Conservation (phyloP, 1,140 invertebrate genomes). For the Drosophila cardini region DNA sequence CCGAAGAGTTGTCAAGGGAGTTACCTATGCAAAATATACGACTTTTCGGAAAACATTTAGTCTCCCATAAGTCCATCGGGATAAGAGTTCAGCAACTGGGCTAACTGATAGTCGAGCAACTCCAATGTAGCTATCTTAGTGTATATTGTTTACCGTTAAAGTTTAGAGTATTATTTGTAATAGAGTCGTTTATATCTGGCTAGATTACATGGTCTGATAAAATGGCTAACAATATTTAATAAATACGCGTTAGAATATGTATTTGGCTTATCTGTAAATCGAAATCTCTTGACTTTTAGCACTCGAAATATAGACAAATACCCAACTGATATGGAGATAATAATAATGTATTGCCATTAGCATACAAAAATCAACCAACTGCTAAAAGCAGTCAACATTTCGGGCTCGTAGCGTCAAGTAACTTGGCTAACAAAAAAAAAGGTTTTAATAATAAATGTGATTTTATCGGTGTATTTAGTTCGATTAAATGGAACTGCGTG, state of each 20-base stretch:
- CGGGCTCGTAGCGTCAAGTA: slow-evolving; percentile 3
- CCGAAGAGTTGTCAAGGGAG: too few relatives aligned
- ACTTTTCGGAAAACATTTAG: too few relatives aligned
- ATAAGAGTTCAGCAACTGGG: too few relatives aligned
- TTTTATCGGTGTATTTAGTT: neutral
- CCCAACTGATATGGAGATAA: slow-evolving; percentile 13
- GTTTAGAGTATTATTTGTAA: too few relatives aligned
- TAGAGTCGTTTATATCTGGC: too few relatives aligned
- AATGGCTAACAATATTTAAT: neutral
- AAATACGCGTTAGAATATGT: neutral
- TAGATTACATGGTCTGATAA: neutral
- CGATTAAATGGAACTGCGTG: slow-evolving; percentile 15
- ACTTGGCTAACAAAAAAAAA: neutral
- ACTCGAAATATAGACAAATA: slow-evolving; percentile 7
- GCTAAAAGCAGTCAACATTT: neutral
- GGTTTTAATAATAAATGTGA: neutral
- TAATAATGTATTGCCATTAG: slow-evolving; percentile 14
- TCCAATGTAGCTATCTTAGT: too few relatives aligned
- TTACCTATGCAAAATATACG: too few relatives aligned
- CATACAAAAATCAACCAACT: neutral
- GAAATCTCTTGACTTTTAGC: slow-evolving; percentile 13
- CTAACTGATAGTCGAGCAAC: too few relatives aligned
- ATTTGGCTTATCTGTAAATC: slow-evolving; percentile 8
- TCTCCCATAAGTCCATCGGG: too few relatives aligned
- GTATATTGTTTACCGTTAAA: too few relatives aligned